A percentile compares a stretch with the other conserved stretches of the same genome.
phyloP scores from a whole-genome alignment of 2,113 vertebrate species.

The Diadophis punctatus region DNA sequence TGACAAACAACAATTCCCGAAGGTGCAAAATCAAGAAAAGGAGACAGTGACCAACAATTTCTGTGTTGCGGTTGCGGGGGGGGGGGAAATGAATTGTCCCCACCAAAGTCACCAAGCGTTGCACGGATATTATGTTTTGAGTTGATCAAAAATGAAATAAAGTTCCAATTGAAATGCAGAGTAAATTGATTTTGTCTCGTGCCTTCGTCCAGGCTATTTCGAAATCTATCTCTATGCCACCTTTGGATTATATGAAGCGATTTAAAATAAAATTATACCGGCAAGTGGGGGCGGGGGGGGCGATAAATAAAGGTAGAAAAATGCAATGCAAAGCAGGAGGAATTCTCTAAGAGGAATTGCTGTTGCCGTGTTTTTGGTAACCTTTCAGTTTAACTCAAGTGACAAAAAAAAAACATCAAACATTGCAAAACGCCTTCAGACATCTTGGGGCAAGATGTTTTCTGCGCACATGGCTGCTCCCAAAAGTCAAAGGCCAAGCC shows the following conservation, averaged over 20 bases:
- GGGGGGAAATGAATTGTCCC: neutral
- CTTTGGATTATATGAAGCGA: neutral
- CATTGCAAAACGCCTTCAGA: constrained; percentile 6
- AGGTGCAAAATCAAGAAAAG: neutral
- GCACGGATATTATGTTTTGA: neutral
- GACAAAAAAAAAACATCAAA: neutral
- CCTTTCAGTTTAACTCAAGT: constrained; percentile 10
- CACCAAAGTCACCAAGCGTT: neutral
- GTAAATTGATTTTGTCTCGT: neutral
- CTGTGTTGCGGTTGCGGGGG: neutral
- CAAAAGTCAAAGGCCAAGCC: neutral
- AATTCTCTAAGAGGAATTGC: neutral
- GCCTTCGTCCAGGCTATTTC: neutral
- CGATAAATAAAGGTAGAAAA: neutral
- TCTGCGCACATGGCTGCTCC: neutral
- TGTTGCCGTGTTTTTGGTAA: neutral
- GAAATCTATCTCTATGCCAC: neutral
- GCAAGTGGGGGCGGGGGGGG: neutral
- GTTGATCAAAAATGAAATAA: neutral
- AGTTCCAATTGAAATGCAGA: neutral
- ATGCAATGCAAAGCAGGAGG: neutral
- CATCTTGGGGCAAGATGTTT: neutral
- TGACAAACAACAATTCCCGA: neutral
- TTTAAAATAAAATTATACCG: neutral
- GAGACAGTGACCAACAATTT: neutral